Evolutionary conservation across 35 echinoderm and acorn worm species (phyloP).

Genomic region (Ophioderma brevispina): DNA sequence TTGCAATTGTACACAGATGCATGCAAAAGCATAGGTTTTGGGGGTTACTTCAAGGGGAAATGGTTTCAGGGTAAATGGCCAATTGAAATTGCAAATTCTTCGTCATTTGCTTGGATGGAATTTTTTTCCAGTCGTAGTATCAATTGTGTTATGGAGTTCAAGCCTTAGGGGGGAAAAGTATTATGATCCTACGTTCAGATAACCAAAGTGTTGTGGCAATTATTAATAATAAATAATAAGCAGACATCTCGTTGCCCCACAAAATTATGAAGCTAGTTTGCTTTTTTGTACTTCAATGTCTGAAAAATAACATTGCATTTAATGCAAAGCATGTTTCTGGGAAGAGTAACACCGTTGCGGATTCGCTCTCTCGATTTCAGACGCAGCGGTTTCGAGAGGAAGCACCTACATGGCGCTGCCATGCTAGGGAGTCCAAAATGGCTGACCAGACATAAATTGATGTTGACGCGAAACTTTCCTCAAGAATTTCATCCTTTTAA

Average conservation of each 20-base stretch:
- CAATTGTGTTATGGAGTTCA: not conserved
- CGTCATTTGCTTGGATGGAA: slow-evolving; percentile 24
- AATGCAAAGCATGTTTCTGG: not conserved
- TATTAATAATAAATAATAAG: slow-evolving; percentile 24
- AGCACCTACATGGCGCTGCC: too few relatives aligned
- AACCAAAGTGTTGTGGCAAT: not conserved
- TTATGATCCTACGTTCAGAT: slow-evolving; percentile 1
- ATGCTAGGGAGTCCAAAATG: too few relatives aligned
- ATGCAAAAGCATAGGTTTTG: slow-evolving; percentile 31
- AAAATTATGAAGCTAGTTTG: not conserved
- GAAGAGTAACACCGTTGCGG: not conserved
- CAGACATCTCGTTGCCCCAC: not conserved
- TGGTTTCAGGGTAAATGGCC: slow-evolving; percentile 43
- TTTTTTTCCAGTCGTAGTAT: slow-evolving; percentile 16
- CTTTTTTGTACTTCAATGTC: not conserved
- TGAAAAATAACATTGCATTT: not conserved
- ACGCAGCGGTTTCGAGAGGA: not conserved
- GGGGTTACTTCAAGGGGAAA: slow-evolving; percentile 18
- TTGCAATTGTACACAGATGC: slow-evolving; percentile 30
- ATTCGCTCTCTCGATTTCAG: slow-evolving; percentile 11
- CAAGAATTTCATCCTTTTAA: too few relatives aligned
- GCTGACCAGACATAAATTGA: too few relatives aligned
- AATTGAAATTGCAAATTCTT: not conserved
- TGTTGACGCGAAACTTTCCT: too few relatives aligned
- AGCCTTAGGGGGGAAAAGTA: not conserved